phyloP scores from a whole-genome alignment of 2,888 invertebrate genomes.

The Heliconius cydno region DNA sequence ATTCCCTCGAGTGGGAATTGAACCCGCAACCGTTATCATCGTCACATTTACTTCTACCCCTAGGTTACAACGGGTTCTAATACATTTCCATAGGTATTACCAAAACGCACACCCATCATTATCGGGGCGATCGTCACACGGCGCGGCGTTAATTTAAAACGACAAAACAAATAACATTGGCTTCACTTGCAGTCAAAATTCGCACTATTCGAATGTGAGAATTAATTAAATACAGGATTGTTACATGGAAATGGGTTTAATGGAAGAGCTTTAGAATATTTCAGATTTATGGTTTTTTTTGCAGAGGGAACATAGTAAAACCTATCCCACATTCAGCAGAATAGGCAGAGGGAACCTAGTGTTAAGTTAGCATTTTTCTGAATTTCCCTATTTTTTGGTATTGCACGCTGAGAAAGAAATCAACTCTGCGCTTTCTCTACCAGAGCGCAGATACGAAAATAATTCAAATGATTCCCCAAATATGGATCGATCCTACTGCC shows the following conservation, averaged over 20 bases:
- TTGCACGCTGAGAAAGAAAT: too few species aligned
- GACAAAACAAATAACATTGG: constrained; percentile 81
- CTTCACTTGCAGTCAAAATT: constrained; percentile 83
- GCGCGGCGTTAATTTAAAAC: constrained; percentile 77
- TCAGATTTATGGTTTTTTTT: not conserved
- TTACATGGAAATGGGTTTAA: constrained; percentile 43
- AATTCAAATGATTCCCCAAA: too few species aligned
- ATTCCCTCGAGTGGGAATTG: not conserved
- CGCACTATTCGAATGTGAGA: constrained; percentile 82
- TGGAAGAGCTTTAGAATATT: not conserved
- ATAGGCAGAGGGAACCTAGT: too few species aligned
- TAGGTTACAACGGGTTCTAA: not conserved
- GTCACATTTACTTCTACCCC: too few species aligned
- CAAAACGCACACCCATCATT: constrained; percentile 10
- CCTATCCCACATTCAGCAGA: not conserved
- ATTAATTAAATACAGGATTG: constrained; percentile 78
- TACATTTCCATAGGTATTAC: not conserved
- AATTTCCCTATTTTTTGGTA: too few species aligned
- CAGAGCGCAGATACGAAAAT: too few species aligned
- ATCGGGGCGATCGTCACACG: constrained; percentile 48
- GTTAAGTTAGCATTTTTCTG: too few species aligned
- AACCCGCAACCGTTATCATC: not conserved
- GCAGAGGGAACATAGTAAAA: too few species aligned
- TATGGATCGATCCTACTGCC: too few species aligned
- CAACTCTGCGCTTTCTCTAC: too few species aligned